A percentile compares a stretch with the other conserved stretches of the same genome.
These are phyloP conservation scores for Mythimna albipuncta DNA, from an alignment of 2,888 invertebrate genomes.

Conservation along the genomic window DNA sequence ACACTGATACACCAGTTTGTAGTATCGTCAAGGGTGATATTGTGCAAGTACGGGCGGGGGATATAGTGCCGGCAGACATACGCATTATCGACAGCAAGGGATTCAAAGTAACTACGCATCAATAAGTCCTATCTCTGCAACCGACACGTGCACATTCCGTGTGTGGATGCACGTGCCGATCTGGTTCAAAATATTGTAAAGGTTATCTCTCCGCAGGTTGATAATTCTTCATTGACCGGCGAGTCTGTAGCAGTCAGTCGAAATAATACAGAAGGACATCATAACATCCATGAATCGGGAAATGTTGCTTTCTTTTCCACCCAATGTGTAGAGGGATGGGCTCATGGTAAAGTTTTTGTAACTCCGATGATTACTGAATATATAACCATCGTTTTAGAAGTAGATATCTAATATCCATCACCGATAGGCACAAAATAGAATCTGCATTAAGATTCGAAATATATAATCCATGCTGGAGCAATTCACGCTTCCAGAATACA, in stretches of 20 bases:
- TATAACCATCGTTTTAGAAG: too few relatives aligned
- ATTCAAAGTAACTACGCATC: constrained; percentile 91
- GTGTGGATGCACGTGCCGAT: constrained; percentile 30
- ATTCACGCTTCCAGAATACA: neutral
- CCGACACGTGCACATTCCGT: constrained; percentile 32
- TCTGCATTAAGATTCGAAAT: neutral
- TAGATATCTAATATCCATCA: neutral
- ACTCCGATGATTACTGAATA: too few relatives aligned
- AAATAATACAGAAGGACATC: constrained; percentile 96
- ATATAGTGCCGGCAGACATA: constrained; percentile 99
- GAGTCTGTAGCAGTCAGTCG: constrained; percentile 97
- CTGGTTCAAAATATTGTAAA: constrained; percentile 22
- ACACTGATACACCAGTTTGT: constrained; percentile 95
- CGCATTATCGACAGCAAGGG: constrained; percentile 98
- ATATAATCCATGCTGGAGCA: neutral
- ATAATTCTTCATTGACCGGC: constrained; percentile 98
- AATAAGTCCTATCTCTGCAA: constrained; percentile 27
- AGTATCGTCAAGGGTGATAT: constrained; percentile 98
- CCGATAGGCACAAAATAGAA: neutral
- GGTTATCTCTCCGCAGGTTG: constrained; percentile 90
- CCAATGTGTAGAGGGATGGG: constrained; percentile 97
- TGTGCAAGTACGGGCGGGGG: constrained; percentile 96
- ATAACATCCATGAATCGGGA: constrained; percentile 97
- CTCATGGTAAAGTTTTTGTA: constrained; percentile 91
- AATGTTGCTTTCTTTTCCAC: constrained; percentile 98